Evolutionary conservation across 2,888 invertebrate species (phyloP).

Genomic region (Cataglyphis livida): DNA sequence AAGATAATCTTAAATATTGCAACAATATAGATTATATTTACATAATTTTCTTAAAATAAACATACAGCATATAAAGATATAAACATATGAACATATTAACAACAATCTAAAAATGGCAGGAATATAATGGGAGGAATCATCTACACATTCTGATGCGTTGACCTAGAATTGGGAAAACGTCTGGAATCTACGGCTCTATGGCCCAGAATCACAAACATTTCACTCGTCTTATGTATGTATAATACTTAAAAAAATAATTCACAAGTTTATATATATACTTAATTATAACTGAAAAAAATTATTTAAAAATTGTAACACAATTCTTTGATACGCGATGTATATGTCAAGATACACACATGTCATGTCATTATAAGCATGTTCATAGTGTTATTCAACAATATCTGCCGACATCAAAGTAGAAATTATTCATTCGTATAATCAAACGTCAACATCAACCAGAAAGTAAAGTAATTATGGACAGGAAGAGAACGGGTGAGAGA

Average conservation of each 20-base stretch:
- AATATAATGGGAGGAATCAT: slow-evolving; percentile 20
- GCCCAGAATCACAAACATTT: slow-evolving; percentile 25
- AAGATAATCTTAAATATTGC: slow-evolving; percentile 11
- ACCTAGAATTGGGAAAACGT: slow-evolving; percentile 19
- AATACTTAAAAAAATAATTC: neutral
- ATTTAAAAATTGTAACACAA: neutral
- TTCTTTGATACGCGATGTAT: neutral
- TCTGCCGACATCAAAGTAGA: slow-evolving; percentile 8
- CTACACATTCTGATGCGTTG: slow-evolving; percentile 20
- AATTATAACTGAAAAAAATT: neutral
- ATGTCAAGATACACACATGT: neutral
- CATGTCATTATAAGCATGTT: neutral
- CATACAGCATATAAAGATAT: neutral
- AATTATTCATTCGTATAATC: slow-evolving; percentile 28
- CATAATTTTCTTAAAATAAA: neutral
- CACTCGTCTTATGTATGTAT: neutral
- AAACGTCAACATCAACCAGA: neutral
- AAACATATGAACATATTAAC: neutral
- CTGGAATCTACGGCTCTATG: slow-evolving; percentile 18
- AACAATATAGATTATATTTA: neutral
- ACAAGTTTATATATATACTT: neutral
- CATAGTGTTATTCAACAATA: neutral
- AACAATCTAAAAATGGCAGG: neutral
- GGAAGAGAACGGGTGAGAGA: neutral
- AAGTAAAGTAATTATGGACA: neutral